Percentiles rank a stretch among this genome's conserved stretches.
phyloP scores from a whole-genome alignment of 2,888 invertebrate species.

The Lasioglossum leucozonium region DNA sequence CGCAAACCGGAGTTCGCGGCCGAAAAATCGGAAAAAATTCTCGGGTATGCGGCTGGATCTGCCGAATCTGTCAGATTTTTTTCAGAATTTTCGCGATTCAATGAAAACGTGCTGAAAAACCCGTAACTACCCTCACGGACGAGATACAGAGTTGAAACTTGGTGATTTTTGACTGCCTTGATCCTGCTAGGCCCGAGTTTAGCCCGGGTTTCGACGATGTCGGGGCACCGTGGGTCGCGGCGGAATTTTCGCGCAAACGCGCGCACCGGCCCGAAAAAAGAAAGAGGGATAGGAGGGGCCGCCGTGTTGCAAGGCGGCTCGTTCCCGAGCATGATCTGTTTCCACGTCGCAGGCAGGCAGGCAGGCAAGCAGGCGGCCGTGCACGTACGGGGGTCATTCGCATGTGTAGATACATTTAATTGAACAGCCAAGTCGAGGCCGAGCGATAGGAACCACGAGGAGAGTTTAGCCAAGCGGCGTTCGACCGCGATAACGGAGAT shows the following conservation, averaged over 20 bases:
- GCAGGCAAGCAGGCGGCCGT: no score
- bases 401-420: constrained; percentile 24
- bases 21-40: no score
- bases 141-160: no score
- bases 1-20: no score
- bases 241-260: background rate
- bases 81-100: no score
- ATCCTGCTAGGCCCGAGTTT: no score
- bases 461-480: constrained; percentile 64
- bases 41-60: no score
- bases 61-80: no score
- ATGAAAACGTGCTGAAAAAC: no score
- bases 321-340: background rate
- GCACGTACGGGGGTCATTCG: background rate
- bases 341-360: background rate
- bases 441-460: constrained; percentile 20
- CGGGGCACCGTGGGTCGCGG: no score
- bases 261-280: background rate
- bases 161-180: no score
- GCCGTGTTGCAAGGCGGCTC: background rate
- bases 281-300: background rate
- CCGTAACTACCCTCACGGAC: no score
- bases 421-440: constrained; percentile 35
- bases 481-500: constrained; percentile 67
- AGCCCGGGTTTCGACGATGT: background rate